Conservation (phyloP, 2,113 vertebrate species). For the Leiothrix lutea region DNA sequence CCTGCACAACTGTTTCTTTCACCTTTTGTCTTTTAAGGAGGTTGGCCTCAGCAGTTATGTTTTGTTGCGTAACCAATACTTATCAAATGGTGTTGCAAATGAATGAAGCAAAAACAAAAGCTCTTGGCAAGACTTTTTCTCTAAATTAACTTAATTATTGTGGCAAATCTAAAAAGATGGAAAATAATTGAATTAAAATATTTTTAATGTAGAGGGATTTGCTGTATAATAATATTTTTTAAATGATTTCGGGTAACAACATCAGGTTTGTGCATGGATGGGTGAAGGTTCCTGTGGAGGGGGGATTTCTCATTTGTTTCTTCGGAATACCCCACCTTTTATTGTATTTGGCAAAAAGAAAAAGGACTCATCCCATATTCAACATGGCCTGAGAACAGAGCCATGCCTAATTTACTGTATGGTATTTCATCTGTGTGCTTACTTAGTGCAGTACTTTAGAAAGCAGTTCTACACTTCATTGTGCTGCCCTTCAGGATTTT, state of each 20-base stretch:
- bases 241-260: background rate
- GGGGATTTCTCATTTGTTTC: background rate
- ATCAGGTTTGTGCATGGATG: background rate
- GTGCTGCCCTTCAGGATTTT: background rate
- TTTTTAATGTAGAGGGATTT: background rate
- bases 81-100: background rate
- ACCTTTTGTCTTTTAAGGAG: slow-evolving; percentile 10
- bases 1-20: slow-evolving; percentile 4
- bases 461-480: background rate
- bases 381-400: background rate
- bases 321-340: background rate
- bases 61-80: background rate
- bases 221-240: background rate
- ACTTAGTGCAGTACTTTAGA: background rate
- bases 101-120: background rate
- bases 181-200: background rate
- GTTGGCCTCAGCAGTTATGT: background rate
- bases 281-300: background rate
- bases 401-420: background rate
- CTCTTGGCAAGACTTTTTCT: background rate
- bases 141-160: background rate
- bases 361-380: background rate
- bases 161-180: background rate
- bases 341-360: background rate
- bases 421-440: background rate